phyloP scores from a whole-genome alignment of 2,113 vertebrate species.

The Rhinolophus ferrumequinum region DNA sequence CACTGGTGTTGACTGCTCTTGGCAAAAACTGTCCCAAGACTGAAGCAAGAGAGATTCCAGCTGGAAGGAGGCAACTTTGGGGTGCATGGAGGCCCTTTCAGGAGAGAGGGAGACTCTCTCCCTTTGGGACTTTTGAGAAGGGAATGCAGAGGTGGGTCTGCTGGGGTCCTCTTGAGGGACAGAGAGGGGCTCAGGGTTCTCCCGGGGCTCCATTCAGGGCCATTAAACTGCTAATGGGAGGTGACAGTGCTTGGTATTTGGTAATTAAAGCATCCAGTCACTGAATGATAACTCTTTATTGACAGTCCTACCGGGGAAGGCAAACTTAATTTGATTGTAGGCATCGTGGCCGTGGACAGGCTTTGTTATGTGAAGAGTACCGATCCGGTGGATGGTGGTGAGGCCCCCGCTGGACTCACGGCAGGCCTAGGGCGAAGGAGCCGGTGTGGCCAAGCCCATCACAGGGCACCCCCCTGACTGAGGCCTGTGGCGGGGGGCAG shows the following conservation, averaged over 20 bases:
- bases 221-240: conserved; percentile 58
- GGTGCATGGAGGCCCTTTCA: not conserved
- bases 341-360: not conserved
- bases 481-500: not conserved
- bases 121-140: not conserved
- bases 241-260: conserved; percentile 52
- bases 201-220: not conserved
- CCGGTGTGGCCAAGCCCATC: accelerated
- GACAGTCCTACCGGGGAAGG: conserved; percentile 61
- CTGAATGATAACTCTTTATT: conserved; percentile 70
- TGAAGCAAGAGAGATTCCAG: not conserved
- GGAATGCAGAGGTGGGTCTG: not conserved
- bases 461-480: not conserved
- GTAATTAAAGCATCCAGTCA: conserved; percentile 74
- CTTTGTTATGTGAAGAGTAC: accelerated
- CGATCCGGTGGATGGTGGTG: not conserved
- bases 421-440: not conserved
- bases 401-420: not conserved
- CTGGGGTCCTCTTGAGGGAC: not conserved
- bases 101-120: not conserved
- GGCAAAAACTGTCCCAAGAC: not conserved
- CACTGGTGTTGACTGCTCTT: not conserved
- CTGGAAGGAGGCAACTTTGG: not conserved
- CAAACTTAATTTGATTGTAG: conserved; percentile 75
- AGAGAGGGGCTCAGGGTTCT: not conserved